Conservation (phyloP, 2,113 vertebrate genomes). For the Aix galericulata region DNA sequence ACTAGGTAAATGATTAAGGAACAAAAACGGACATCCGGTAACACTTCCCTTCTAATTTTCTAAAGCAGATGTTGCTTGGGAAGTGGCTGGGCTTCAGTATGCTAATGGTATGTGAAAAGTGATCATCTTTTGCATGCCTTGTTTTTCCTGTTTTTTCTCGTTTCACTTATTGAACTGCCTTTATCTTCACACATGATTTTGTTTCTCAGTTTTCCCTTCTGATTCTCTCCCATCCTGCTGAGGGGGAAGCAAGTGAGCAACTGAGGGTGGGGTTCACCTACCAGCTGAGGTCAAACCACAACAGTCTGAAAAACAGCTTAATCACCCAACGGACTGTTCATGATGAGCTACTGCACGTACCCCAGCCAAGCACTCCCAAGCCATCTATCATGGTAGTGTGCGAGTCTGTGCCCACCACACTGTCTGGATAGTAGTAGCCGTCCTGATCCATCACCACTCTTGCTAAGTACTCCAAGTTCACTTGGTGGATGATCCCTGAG, state of each 20-base stretch:
- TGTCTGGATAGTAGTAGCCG: conserved; percentile 92
- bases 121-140: not conserved
- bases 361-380: conserved; percentile 96
- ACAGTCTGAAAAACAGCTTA: not conserved
- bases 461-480: conserved; percentile 96
- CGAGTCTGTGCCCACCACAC: conserved; percentile 96
- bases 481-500: conserved; percentile 97
- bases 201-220: not conserved
- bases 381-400: conserved; percentile 99
- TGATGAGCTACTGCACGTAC: conserved; percentile 66
- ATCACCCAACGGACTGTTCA: not conserved
- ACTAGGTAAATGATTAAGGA: not conserved
- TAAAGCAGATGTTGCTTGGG: not conserved
- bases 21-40: not conserved
- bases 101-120: not conserved
- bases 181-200: not conserved
- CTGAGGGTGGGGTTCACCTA: not conserved
- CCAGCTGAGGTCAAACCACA: not conserved
- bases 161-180: not conserved
- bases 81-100: not conserved
- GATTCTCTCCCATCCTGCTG: not conserved
- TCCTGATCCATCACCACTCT: conserved; percentile 91
- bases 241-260: not conserved
- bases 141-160: not conserved
- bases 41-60: not conserved